These are phyloP conservation scores for Umimayanthus kanabou DNA, from an alignment of 92 coral and sea anemone species.

Conservation along the genomic window DNA sequence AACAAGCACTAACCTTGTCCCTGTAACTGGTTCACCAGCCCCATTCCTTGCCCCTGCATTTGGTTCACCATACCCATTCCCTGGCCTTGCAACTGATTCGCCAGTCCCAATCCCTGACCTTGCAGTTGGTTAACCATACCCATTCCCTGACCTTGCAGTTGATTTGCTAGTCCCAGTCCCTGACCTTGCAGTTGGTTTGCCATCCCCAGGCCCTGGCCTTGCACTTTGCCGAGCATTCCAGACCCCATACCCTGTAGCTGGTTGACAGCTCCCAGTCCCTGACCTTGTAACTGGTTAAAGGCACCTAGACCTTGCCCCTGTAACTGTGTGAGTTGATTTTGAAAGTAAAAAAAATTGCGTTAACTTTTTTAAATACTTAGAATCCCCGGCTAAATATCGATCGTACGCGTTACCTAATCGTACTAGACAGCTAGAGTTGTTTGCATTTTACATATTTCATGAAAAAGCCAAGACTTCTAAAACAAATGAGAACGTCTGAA, in stretches of 20 bases:
- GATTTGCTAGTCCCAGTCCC: slow-evolving; percentile 67
- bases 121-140: slow-evolving; percentile 72
- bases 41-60: slow-evolving; percentile 64
- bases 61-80: neutral
- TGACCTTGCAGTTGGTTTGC: slow-evolving; percentile 63
- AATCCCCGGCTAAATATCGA: too few species aligned
- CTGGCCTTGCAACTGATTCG: neutral
- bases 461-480: too few species aligned
- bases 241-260: slow-evolving; percentile 55
- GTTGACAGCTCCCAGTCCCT: slow-evolving; percentile 64
- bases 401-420: too few species aligned
- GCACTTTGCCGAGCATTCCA: slow-evolving; percentile 66
- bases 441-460: too few species aligned
- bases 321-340: slow-evolving; percentile 45
- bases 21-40: slow-evolving; percentile 69
- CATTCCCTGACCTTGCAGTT: slow-evolving; percentile 84
- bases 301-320: slow-evolving; percentile 77
- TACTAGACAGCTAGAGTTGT: too few species aligned
- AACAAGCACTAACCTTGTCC: slow-evolving; percentile 78
- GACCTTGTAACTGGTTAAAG: slow-evolving; percentile 66
- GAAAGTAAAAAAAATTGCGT: neutral
- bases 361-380: too few species aligned
- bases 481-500: too few species aligned
- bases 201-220: slow-evolving; percentile 54
- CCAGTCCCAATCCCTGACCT: slow-evolving; percentile 59